These are phyloP conservation scores for Halichondria panicea DNA, from an alignment of 37 sponge, comb jelly and placozoan genomes.

Conservation along the genomic window DNA sequence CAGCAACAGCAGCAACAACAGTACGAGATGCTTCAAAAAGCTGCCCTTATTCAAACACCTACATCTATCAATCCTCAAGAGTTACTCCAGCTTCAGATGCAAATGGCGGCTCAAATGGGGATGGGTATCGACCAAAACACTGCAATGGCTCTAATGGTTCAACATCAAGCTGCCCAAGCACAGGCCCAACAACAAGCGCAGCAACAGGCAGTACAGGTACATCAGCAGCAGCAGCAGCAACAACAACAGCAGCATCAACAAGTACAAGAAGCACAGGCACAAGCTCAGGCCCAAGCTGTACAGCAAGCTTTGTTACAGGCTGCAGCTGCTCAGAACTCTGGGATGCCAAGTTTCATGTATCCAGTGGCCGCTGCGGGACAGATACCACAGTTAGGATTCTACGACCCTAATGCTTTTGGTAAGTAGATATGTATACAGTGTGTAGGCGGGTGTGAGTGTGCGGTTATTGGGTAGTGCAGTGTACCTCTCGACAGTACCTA, in stretches of 20 bases:
- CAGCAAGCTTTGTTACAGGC: slow-evolving; percentile 10
- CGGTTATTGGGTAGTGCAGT: no score
- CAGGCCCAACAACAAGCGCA: no score
- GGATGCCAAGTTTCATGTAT: slow-evolving; percentile 26
- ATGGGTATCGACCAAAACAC: slow-evolving; percentile 33
- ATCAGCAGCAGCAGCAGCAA: slow-evolving; percentile 33
- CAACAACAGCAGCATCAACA: slow-evolving; percentile 24
- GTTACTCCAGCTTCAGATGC: slow-evolving; percentile 6
- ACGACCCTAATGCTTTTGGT: slow-evolving; percentile 15
- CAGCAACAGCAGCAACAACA: not conserved
- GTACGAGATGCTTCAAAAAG: slow-evolving; percentile 14
- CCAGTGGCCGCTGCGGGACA: slow-evolving; percentile 27
- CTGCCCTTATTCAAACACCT: not conserved
- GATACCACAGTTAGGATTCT: no score
- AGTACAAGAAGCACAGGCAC: slow-evolving; percentile 28
- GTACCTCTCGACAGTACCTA: no score
- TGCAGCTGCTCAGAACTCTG: not conserved
- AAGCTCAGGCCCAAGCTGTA: slow-evolving; percentile 27
- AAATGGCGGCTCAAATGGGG: not conserved
- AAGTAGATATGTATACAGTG: not conserved
- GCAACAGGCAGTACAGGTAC: slow-evolving; percentile 36
- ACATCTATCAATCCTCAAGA: not conserved
- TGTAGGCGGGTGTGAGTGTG: no score
- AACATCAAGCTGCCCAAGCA: slow-evolving; percentile 51
- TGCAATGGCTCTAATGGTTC: slow-evolving; percentile 20